Evolutionary conservation across 2,113 vertebrate genomes (phyloP).

Genomic region (Chaetorhynchus papuensis): DNA sequence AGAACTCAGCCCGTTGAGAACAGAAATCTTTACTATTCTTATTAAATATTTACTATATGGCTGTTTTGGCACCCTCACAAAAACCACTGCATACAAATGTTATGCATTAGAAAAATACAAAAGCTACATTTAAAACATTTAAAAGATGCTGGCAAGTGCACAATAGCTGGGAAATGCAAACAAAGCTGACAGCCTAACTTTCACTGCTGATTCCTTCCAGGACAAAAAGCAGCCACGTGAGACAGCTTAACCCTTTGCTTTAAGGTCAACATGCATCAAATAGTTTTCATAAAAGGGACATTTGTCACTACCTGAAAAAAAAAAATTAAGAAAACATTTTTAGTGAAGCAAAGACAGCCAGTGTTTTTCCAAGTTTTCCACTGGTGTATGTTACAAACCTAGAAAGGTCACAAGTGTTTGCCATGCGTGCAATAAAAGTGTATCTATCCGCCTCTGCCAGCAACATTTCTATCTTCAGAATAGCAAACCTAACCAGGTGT

Average conservation of each 20-base stretch:
- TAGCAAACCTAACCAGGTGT: background rate
- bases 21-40: conserved; percentile 32
- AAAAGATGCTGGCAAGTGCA: background rate
- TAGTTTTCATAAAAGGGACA: background rate
- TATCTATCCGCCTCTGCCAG: background rate
- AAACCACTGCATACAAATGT: background rate
- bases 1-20: background rate
- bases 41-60: conserved; percentile 69
- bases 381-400: background rate
- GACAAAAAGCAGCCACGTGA: background rate
- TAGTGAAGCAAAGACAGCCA: background rate
- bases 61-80: conserved; percentile 38
- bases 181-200: conserved; percentile 3
- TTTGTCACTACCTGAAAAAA: background rate
- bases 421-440: background rate
- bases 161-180: background rate
- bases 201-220: background rate
- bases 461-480: background rate
- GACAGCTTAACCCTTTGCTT: background rate
- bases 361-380: background rate
- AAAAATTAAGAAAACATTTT: background rate
- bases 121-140: conserved; percentile 31
- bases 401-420: background rate
- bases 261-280: background rate
- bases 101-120: conserved; percentile 38